Evolutionary conservation across 2,797 vertebrate species (phyloP).

Genomic region (Brotula barbata): DNA sequence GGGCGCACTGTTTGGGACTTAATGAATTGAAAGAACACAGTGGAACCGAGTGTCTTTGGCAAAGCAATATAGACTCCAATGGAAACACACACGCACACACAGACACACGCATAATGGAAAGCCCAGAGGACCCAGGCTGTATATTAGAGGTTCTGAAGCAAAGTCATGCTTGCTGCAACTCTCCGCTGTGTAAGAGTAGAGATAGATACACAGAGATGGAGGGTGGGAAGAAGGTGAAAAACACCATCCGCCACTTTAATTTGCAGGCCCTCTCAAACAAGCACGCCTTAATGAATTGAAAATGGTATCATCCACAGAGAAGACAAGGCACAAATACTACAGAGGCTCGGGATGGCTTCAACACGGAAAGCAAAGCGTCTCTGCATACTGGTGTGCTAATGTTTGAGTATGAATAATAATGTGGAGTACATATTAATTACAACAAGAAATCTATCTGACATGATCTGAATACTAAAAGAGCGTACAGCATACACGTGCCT

Average conservation of each 20-base stretch:
- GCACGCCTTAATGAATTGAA: slow-evolving; percentile 74
- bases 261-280: slow-evolving; percentile 68
- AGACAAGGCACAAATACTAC: slow-evolving; percentile 47
- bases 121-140: slow-evolving; percentile 43
- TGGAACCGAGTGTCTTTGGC: slow-evolving; percentile 41
- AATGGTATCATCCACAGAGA: slow-evolving; percentile 69
- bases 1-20: slow-evolving; percentile 35
- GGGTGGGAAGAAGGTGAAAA: slow-evolving; percentile 15
- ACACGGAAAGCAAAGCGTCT: slow-evolving; percentile 33
- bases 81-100: slow-evolving; percentile 24
- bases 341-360: slow-evolving; percentile 31
- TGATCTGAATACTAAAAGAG: not conserved
- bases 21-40: slow-evolving; percentile 62
- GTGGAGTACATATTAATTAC: slow-evolving; percentile 42
- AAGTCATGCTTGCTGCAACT: slow-evolving; percentile 66
- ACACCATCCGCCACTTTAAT: slow-evolving; percentile 62
- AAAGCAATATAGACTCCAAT: slow-evolving; percentile 27
- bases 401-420: slow-evolving; percentile 59
- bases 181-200: slow-evolving; percentile 39
- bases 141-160: slow-evolving; percentile 67
- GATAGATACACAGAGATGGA: slow-evolving; percentile 28
- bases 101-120: slow-evolving; percentile 23
- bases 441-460: not conserved
- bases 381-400: slow-evolving; percentile 17
- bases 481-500: not conserved